phyloP scores from a whole-genome alignment of 2,888 invertebrate species.

The Cataglyphis livida region DNA sequence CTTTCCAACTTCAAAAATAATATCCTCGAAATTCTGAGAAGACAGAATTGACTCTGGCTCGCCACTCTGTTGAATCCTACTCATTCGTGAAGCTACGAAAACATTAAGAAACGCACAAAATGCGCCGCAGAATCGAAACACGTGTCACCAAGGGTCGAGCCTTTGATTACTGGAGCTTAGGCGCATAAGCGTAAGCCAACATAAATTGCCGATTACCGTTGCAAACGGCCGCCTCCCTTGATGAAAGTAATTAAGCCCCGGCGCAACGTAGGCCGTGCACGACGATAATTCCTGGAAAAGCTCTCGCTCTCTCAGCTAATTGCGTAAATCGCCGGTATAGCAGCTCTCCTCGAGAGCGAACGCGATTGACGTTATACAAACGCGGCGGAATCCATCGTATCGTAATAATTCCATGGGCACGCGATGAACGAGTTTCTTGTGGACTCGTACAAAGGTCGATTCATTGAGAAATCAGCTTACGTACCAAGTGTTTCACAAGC shows the following conservation, averaged over 20 bases:
- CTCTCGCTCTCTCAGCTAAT: conserved; percentile 46
- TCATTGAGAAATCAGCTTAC: conserved; percentile 60
- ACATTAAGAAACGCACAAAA: background rate
- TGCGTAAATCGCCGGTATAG: conserved; percentile 41
- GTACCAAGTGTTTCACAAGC: conserved; percentile 18
- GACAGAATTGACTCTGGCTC: background rate
- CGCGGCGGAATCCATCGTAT: conserved; percentile 35
- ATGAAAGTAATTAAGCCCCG: conserved; percentile 71
- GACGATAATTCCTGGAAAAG: conserved; percentile 65
- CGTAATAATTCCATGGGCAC: conserved; percentile 43
- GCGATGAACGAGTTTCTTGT: conserved; percentile 61
- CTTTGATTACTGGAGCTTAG: conserved; percentile 47
- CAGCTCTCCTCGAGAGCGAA: conserved; percentile 18
- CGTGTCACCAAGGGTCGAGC: conserved; percentile 13
- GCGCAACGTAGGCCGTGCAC: conserved; percentile 54
- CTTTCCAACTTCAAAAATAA: background rate
- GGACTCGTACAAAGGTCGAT: conserved; percentile 54
- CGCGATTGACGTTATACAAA: conserved; percentile 25
- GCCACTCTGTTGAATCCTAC: background rate
- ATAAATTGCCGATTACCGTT: conserved; percentile 70
- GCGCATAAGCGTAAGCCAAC: conserved; percentile 57
- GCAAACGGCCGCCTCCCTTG: conserved; percentile 72
- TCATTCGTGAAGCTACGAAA: conserved; percentile 1
- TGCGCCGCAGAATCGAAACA: conserved; percentile 8
- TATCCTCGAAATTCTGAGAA: background rate